phyloP scores from a whole-genome alignment of 2,113 vertebrate species.

The Tragelaphus scriptus region DNA sequence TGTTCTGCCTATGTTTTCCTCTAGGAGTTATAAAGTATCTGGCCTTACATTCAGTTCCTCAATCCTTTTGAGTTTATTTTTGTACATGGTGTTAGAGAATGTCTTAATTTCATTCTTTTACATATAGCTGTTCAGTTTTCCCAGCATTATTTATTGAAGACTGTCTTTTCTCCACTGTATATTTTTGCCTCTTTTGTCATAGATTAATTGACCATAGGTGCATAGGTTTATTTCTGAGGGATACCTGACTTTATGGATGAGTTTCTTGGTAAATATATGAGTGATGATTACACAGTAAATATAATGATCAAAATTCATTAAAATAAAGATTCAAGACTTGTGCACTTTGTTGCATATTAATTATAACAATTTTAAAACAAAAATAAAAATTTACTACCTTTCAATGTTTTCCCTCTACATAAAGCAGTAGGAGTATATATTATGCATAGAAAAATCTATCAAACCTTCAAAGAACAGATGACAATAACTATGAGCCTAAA shows the following conservation, averaged over 20 bases:
- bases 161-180: neutral
- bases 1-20: neutral
- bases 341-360: neutral
- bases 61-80: neutral
- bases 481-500: neutral
- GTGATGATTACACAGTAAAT: neutral
- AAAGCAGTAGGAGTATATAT: neutral
- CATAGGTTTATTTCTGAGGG: neutral
- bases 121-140: neutral
- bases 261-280: neutral
- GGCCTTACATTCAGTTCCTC: neutral
- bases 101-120: neutral
- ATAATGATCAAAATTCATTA: neutral
- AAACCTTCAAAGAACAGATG: neutral
- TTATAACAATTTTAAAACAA: neutral
- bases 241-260: neutral
- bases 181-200: neutral
- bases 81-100: neutral
- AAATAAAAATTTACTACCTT: neutral
- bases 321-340: neutral
- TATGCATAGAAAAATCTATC: neutral
- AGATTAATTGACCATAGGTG: neutral
- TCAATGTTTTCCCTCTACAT: neutral
- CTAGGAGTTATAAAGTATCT: neutral
- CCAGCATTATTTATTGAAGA: neutral